Conservation (phyloP, 2,888 invertebrate species). For the Calliphora vomitoria region DNA sequence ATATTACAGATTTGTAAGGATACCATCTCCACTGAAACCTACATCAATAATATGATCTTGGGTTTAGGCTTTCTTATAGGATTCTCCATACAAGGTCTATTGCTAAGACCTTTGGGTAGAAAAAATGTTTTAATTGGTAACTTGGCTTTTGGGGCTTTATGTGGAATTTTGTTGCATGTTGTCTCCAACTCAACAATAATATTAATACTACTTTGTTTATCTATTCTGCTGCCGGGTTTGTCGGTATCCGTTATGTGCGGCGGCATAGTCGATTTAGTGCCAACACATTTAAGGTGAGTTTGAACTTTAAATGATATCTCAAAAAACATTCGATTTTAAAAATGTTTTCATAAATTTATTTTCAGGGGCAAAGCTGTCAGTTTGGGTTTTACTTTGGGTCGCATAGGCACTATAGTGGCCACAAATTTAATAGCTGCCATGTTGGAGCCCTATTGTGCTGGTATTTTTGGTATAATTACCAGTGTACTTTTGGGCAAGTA, state of each 20-base stretch:
- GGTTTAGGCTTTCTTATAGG: slow-evolving; percentile 81
- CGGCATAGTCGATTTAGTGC: slow-evolving; percentile 80
- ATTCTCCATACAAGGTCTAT: slow-evolving; percentile 79
- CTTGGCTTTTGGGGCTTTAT: slow-evolving; percentile 77
- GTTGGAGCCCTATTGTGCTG: slow-evolving; percentile 78
- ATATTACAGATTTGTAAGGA: slow-evolving; percentile 79
- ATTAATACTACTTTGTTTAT: slow-evolving; percentile 80
- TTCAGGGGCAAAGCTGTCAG: slow-evolving; percentile 80
- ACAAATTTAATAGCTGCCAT: slow-evolving; percentile 80
- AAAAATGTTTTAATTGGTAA: slow-evolving; percentile 79
- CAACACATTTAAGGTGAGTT: slow-evolving; percentile 80
- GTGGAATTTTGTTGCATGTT: slow-evolving; percentile 80
- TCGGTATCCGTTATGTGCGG: slow-evolving; percentile 81
- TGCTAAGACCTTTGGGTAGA: slow-evolving; percentile 81
- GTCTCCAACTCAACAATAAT: slow-evolving; percentile 78
- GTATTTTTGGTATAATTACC: slow-evolving; percentile 79
- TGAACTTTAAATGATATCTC: neutral
- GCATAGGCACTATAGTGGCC: slow-evolving; percentile 80
- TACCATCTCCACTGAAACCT: slow-evolving; percentile 79
- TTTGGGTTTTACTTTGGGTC: slow-evolving; percentile 79
- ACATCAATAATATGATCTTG: slow-evolving; percentile 80
- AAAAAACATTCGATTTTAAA: neutral
- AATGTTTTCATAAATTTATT: neutral
- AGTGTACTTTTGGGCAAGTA: slow-evolving; percentile 76
- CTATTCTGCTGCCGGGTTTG: slow-evolving; percentile 80